Conservation (phyloP, 2,113 vertebrate genomes). For the Henicopernis longicauda region DNA sequence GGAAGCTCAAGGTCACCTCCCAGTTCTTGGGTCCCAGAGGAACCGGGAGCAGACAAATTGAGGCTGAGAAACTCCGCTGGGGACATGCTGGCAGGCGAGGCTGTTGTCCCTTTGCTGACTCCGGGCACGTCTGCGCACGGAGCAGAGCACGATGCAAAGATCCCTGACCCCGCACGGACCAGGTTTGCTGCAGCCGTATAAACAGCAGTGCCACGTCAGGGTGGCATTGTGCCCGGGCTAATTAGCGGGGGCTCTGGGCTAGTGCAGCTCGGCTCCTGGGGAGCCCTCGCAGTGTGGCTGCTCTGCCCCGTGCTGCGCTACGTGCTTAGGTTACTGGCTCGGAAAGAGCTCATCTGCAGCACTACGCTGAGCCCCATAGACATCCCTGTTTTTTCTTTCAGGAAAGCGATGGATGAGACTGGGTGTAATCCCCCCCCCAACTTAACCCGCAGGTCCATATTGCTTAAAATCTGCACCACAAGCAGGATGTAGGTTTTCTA, state of each 20-base stretch:
- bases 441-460: neutral
- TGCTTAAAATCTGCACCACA: neutral
- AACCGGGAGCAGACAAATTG: neutral
- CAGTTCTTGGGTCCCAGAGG: neutral
- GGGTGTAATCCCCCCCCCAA: rapidly evolving
- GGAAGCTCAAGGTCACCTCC: neutral
- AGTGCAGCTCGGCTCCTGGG: neutral
- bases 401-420: neutral
- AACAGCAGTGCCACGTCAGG: neutral
- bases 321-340: neutral
- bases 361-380: neutral
- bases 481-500: neutral
- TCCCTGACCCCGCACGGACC: neutral
- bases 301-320: neutral
- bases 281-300: neutral
- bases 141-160: neutral
- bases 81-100: neutral
- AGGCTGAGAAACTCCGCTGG: neutral
- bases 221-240: neutral
- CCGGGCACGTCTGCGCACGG: neutral
- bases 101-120: neutral
- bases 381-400: neutral
- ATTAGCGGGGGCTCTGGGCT: neutral
- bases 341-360: neutral
- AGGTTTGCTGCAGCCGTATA: neutral